Evolutionary conservation across 2,797 vertebrate species (phyloP), one percentile per base, ranked within the genome.

Genomic region (Poecilia wingei): DNA sequence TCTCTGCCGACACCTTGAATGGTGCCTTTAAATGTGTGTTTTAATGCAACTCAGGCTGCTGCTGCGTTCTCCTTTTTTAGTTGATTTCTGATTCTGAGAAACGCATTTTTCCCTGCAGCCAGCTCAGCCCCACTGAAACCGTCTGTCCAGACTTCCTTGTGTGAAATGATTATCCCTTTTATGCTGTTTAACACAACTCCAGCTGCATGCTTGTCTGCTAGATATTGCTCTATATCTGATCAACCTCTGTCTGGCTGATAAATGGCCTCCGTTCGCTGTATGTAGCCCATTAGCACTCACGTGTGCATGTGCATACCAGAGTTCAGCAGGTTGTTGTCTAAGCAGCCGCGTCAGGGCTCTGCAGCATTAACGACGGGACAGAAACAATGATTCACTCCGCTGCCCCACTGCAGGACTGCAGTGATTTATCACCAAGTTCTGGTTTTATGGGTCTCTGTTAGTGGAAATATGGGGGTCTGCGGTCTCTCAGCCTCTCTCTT

Each of bases 351-450:
- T 89, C 79, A 72, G 72, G 75, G 72, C 73, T 83, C 77, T 84
- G 81, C 85, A 75, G 76, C 75, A 3, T 77, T 86, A 82, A 82
- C 16, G 55, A 59, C 14, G 22, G 74, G 72, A 81, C 80, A 84
- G 77, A 86, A 85, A 87, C 79, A 80, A 77, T 81, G 71, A 90
- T 87, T 91, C 76, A 85, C 82, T 77, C 49, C 39, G 49, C 53
- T 74, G 36, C 75, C 77, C 70, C 76, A 68, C 82, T 78, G 80
- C 80, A 78, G 76, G 64, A 76, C 79, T 64, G 53, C 75, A 13
- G 45, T 73, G 75, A 88, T 88, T 84, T 79, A 84, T 85, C 78
- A 51, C 45, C 49, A 6, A 78, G 57, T 77, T 77, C 55, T 49
- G 59, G 74, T 72, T 84, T 79, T 73, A 78, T 82, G 53, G 76